These are phyloP conservation scores for Aphodius sticticus DNA, from an alignment of 2,888 invertebrate genomes.

Conservation along the genomic window DNA sequence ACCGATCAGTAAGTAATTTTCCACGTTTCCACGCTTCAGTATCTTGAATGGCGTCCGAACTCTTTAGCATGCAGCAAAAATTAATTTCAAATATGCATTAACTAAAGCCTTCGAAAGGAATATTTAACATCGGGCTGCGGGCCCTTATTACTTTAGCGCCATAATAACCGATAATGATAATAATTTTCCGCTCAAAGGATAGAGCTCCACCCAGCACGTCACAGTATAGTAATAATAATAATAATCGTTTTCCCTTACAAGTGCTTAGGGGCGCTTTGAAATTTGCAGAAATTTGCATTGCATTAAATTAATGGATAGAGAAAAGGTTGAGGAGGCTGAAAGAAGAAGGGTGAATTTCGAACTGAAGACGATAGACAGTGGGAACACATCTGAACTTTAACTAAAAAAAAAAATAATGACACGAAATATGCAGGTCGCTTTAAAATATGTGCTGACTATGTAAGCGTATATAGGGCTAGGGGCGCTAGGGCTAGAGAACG, in stretches of 20 bases:
- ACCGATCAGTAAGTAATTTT: no score
- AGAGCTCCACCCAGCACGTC: background rate
- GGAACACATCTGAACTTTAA: background rate
- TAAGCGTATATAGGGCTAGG: no score
- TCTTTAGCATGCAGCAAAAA: background rate
- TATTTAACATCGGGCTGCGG: background rate
- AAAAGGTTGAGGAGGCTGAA: background rate
- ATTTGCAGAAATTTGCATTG: slow-evolving; percentile 19
- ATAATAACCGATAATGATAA: slow-evolving; percentile 8
- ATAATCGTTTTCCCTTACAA: slow-evolving; percentile 8
- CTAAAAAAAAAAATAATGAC: background rate
- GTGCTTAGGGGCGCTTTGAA: background rate
- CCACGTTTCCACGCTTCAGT: no score
- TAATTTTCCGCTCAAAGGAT: slow-evolving; percentile 10
- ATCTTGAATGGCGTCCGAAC: background rate
- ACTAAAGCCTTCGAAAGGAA: background rate
- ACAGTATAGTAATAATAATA: background rate
- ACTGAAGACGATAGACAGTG: no score
- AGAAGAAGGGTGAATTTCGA: no score
- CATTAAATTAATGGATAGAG: slow-evolving; percentile 22
- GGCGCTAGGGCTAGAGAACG: no score
- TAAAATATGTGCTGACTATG: no score
- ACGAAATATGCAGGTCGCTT: background rate
- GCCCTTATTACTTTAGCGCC: background rate
- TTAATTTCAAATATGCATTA: background rate